Base-by-base conservation (phyloP, 64 coral and sea anemone species). In the Stichodactyla helianthus region DNA sequence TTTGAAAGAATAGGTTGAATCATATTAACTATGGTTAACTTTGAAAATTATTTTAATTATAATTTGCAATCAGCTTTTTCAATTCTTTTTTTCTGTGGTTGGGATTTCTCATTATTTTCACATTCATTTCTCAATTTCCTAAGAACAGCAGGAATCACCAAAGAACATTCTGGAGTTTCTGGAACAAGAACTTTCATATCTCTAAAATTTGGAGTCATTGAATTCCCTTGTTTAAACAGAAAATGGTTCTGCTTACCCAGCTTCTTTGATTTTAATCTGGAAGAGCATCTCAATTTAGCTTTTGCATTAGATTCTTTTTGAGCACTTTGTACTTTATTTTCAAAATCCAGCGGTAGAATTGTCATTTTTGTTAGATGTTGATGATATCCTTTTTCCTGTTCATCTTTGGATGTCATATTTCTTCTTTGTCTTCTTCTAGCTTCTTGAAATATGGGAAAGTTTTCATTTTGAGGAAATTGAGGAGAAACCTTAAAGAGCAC, bases 401-500 rank as follows among this genome's bases (percentile, higher is more conserved):
- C 59, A 22, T 63, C 56, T 62, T 61, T 59, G 51, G 54, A 17
- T 6, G 11, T 84, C 61, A 28, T 57, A 13, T 82, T 82, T 57
- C 8, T 22, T 82, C 79, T 52, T 54, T 22, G 11, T 82, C 79
- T 44, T 18, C 50, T 57, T 82, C 79, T 53, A n/a, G 54, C 19
- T 82, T 82, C 54, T 53, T 57, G 11, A 7, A 82, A 23, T n/a
- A 82, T 19, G 19, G 79, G 19, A 4, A 59, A 60, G 16, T 59
- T 25, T 61, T 84, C 16, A 59, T 84, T 61, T 71, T 54, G 20
- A 54, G 61, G 59, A 87, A 92, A 92, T 35, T 92, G 90, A 14
- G 90, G 90, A 50, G 90, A 92, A 10, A 92, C 90, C 90, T 92
- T 50, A 12, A 82, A 54, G 51, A 71, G 9, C 10, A 19, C 51